Base-by-base conservation (phyloP, 1,140 invertebrate genomes). In the Colletes latitarsis region DNA sequence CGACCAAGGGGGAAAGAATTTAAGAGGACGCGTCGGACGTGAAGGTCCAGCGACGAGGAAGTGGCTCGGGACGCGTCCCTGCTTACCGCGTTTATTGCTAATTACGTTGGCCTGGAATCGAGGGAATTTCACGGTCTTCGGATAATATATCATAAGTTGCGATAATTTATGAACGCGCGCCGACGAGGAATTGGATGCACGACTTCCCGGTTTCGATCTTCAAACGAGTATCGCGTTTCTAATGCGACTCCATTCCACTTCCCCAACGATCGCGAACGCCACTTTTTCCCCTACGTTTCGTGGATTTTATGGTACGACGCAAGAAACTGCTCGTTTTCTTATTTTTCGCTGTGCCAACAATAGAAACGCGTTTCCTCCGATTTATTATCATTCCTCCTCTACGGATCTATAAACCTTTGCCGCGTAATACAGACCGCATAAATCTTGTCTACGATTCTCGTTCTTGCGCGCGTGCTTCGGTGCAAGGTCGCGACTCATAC, bases 91-190 rank as follows among this genome's bases (percentile, higher is more conserved):
- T 81, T 84, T 85, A 84, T 81, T 76, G 62, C 67, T 84, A 81
- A 84, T 84, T 85, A 84, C 62, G 57, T 62, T 71, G 55, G 52
- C 30, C 62, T 58, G 49, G 58, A 76, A 81, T 76, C 66, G 58
- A 60, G 41, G 15, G 41, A 77, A 69, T 72, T 81, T 81, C 43
- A 70, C 52, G 62, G 46, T 57, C 53, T 41, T 49, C 53, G 55
- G 14, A 49, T 30, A 46, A 81, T 58, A 39, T 53, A 60, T 62
- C 62, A 39, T 49, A 57, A 53, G 39, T 41, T 3, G 43, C 6
- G 77, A 60, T 84, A 84, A 84, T 85, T 85, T 85, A 84, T 69
- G 81, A 78, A 74, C 66, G 64, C 41, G 67, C 43, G 19, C 57
- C 58, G 39, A 66, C 17, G 58, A 74, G 58, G 46, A 84, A 68